Conservation (phyloP, 2,113 vertebrate genomes). For the Orthonyx spaldingii region DNA sequence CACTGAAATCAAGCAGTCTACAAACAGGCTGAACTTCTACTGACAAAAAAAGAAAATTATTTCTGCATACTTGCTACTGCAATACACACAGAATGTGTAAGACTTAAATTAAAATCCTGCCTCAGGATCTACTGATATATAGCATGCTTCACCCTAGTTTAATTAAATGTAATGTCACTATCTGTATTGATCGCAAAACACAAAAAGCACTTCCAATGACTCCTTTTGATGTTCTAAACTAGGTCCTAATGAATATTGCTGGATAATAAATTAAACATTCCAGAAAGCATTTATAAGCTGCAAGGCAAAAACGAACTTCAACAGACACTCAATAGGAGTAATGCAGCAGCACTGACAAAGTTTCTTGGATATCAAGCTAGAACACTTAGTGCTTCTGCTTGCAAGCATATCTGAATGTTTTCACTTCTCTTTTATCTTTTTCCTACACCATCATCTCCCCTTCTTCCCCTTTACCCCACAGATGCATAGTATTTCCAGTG, state of each 20-base stretch:
- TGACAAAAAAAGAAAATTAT: not conserved
- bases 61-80: not conserved
- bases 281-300: slow-evolving; percentile 1
- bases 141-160: not conserved
- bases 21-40: not conserved
- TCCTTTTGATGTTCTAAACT: not conserved
- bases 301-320: not conserved
- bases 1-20: not conserved
- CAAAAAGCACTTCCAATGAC: not conserved
- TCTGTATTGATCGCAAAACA: not conserved
- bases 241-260: not conserved
- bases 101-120: slow-evolving; percentile 33
- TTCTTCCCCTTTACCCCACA: not conserved
- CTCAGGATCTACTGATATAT: not conserved
- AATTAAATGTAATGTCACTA: slow-evolving; percentile 43
- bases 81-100: not conserved
- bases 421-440: not conserved
- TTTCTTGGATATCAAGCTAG: not conserved
- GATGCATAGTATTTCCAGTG: not conserved
- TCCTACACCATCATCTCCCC: not conserved
- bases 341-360: not conserved
- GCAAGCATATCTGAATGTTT: not conserved
- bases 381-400: not conserved
- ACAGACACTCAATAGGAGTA: not conserved
- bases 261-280: not conserved